Percentiles rank a stretch among this genome's conserved stretches.
phyloP scores from a whole-genome alignment of 2,888 invertebrate species.

The Argyresthia albistria region DNA sequence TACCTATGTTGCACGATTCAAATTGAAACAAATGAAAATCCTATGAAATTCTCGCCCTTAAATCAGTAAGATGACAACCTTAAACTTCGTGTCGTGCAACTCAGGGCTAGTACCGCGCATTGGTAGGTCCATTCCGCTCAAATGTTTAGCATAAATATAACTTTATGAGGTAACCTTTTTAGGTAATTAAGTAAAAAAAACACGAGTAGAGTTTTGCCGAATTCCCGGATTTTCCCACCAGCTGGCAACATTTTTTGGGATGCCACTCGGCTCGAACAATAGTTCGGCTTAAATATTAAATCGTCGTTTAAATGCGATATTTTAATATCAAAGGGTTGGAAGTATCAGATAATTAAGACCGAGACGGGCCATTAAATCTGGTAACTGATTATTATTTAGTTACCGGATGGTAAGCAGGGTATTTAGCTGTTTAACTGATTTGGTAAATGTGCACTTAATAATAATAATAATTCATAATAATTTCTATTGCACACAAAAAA shows the following conservation, averaged over 20 bases:
- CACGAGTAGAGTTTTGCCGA: too few relatives aligned
- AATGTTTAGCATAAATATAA: too few relatives aligned
- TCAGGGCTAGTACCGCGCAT: too few relatives aligned
- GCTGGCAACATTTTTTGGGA: background rate
- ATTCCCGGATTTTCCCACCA: constrained; percentile 11
- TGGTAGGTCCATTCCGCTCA: too few relatives aligned
- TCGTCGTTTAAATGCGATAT: background rate
- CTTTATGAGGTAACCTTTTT: too few relatives aligned
- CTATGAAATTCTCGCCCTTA: too few relatives aligned
- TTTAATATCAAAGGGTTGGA: background rate
- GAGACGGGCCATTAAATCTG: background rate
- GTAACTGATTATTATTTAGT: background rate
- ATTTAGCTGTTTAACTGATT: background rate
- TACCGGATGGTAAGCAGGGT: background rate
- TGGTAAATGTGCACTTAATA: background rate
- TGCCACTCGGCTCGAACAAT: constrained; percentile 4
- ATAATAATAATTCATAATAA: too few relatives aligned
- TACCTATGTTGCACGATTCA: too few relatives aligned
- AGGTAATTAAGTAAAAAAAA: too few relatives aligned
- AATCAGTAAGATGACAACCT: too few relatives aligned
- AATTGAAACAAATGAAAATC: too few relatives aligned
- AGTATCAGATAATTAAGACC: background rate
- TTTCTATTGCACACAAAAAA: background rate
- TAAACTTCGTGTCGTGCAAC: too few relatives aligned
- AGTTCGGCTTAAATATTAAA: constrained; percentile 7